phyloP scores from a whole-genome alignment of 2,113 vertebrate genomes.

The Epinephelus moara region DNA sequence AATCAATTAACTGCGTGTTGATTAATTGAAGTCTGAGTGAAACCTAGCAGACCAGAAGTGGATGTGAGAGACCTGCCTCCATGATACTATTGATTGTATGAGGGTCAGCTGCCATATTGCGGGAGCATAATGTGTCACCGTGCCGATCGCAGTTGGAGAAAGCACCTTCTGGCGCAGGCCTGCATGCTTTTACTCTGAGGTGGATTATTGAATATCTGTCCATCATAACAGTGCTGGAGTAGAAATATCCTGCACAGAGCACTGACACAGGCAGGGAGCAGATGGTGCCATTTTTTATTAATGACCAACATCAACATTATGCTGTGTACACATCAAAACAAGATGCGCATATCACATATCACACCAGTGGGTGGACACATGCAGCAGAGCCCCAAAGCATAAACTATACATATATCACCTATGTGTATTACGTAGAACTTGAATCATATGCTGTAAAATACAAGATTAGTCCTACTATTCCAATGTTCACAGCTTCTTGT shows the following conservation, averaged over 20 bases:
- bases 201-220: conserved; percentile 74
- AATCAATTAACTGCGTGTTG: conserved; percentile 64
- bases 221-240: conserved; percentile 49
- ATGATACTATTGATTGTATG: conserved; percentile 57
- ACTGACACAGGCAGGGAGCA: conserved; percentile 66
- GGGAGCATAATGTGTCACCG: conserved; percentile 51
- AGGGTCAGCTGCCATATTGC: conserved; percentile 52
- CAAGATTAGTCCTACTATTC: not conserved
- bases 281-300: conserved; percentile 78
- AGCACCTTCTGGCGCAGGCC: conserved; percentile 40
- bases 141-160: conserved; percentile 24
- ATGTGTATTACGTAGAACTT: not conserved
- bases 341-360: conserved; percentile 51
- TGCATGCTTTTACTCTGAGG: conserved; percentile 44
- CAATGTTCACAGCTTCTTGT: conserved; percentile 30
- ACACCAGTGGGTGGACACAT: conserved; percentile 33
- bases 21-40: conserved; percentile 65
- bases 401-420: conserved; percentile 27
- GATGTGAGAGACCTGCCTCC: conserved; percentile 50
- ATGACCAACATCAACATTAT: conserved; percentile 73
- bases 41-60: conserved; percentile 58
- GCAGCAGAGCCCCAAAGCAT: conserved; percentile 16
- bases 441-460: not conserved
- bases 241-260: conserved; percentile 53
- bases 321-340: conserved; percentile 67